phyloP scores from a whole-genome alignment of 2,113 vertebrate species.

The Mandrillus leucophaeus region DNA sequence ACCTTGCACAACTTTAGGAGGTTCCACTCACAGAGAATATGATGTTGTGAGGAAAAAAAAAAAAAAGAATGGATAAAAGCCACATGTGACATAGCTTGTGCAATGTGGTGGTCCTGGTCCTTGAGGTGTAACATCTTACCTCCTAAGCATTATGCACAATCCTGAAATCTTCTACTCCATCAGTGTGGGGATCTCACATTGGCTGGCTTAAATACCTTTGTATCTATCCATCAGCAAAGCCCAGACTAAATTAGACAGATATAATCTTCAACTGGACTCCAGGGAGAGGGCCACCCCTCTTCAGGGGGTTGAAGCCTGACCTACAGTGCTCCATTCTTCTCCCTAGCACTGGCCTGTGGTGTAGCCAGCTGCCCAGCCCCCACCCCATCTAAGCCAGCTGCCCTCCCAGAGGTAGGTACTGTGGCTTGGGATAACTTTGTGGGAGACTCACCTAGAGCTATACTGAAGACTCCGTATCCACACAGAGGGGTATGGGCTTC shows the following conservation, averaged over 20 bases:
- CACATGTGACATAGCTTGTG: background rate
- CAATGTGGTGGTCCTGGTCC: background rate
- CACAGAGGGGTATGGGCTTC: background rate
- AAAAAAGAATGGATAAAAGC: background rate
- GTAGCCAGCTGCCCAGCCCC: too few relatives aligned
- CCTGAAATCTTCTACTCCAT: background rate
- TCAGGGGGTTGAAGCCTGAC: background rate
- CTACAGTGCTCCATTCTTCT: background rate
- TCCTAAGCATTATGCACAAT: background rate
- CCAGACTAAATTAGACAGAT: background rate
- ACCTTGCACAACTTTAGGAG: background rate
- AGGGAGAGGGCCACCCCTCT: accelerated
- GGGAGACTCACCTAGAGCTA: background rate
- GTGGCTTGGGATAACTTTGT: background rate
- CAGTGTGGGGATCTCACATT: background rate
- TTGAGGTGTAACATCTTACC: background rate
- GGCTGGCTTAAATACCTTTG: background rate
- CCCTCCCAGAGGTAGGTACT: background rate
- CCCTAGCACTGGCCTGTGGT: accelerated
- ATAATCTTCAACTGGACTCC: background rate
- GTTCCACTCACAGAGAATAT: background rate
- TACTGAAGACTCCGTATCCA: background rate
- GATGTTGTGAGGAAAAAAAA: background rate
- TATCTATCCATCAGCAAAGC: background rate
- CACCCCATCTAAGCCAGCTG: background rate